These are phyloP conservation scores for Calonectris borealis DNA, from an alignment of 2,113 vertebrate genomes.

Conservation along the genomic window DNA sequence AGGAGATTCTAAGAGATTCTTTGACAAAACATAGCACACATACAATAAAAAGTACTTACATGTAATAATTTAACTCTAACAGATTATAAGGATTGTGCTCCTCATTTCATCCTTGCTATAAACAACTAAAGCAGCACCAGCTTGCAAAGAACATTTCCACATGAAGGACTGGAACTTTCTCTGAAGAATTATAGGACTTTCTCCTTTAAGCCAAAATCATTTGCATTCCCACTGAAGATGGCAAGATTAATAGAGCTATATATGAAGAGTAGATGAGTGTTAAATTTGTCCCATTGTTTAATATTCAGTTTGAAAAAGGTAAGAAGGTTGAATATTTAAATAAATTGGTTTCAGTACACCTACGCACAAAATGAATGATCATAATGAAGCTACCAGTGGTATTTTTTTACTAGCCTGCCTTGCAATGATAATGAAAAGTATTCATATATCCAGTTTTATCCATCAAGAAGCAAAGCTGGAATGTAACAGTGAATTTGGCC, in stretches of 20 bases:
- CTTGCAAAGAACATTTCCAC: neutral
- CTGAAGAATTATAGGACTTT: neutral
- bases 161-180: neutral
- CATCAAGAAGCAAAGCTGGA: neutral
- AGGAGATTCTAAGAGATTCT: neutral
- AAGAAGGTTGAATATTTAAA: neutral
- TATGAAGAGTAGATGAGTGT: neutral
- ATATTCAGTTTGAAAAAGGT: conserved; percentile 6
- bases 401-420: neutral
- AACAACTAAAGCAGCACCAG: neutral
- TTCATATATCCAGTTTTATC: neutral
- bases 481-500: neutral
- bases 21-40: neutral
- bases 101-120: neutral
- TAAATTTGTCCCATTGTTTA: conserved; percentile 6
- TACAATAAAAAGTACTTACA: neutral
- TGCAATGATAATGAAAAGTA: neutral
- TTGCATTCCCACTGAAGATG: neutral
- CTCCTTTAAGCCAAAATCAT: neutral
- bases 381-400: neutral
- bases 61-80: neutral
- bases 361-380: neutral
- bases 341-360: neutral
- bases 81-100: fast-evolving
- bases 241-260: neutral